Evolutionary conservation across 30 jellyfish, hydroid and myxozoan species (phyloP).

Genomic region (Rhopilema esculentum): DNA sequence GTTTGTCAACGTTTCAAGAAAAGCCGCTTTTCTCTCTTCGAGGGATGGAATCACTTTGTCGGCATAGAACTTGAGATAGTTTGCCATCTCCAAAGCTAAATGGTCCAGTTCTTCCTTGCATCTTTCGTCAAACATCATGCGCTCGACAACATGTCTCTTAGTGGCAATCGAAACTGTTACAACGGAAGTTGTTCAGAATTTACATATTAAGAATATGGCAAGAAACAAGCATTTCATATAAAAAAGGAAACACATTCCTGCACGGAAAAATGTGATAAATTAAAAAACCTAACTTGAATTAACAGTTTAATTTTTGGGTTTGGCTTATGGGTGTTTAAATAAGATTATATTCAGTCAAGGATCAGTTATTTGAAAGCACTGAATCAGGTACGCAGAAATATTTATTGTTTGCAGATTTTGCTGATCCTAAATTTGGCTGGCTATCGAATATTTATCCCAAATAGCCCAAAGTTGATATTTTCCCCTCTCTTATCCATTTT

Average conservation of each 20-base stretch:
- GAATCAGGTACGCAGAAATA: too few relatives aligned
- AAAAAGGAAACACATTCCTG: neutral
- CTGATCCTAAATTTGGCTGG: too few relatives aligned
- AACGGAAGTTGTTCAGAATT: neutral
- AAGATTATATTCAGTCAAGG: too few relatives aligned
- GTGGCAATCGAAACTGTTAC: neutral
- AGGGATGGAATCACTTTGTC: neutral
- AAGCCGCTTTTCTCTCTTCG: neutral
- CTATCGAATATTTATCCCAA: too few relatives aligned
- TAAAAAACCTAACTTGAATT: too few relatives aligned
- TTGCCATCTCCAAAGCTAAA: slow-evolving; percentile 1
- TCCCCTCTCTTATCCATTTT: too few relatives aligned
- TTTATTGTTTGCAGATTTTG: too few relatives aligned
- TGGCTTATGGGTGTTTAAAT: too few relatives aligned
- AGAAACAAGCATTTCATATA: neutral
- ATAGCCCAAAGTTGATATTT: too few relatives aligned
- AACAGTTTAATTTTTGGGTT: too few relatives aligned
- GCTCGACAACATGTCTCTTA: slow-evolving; percentile 16
- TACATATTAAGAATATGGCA: neutral
- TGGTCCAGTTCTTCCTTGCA: slow-evolving; percentile 31
- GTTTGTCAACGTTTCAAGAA: neutral
- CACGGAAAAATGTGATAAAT: neutral
- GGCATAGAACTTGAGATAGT: slow-evolving; percentile 10
- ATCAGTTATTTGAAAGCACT: too few relatives aligned
- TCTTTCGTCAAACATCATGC: slow-evolving; percentile 19